These are phyloP conservation scores for Lathronympha strigana DNA, from an alignment of 2,888 invertebrate genomes.

Conservation along the genomic window DNA sequence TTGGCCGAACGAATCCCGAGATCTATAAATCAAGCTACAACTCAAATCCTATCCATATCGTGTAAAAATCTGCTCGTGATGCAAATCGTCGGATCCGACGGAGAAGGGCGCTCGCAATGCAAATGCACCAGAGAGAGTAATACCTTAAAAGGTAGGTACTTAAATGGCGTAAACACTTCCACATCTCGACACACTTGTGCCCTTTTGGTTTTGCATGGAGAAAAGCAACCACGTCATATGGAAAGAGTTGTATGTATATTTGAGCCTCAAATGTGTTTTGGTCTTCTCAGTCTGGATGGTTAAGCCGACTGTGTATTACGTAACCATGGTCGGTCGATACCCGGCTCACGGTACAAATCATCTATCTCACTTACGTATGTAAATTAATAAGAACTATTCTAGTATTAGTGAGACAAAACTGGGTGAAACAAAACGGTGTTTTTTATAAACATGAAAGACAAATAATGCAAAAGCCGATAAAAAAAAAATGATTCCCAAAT, in stretches of 20 bases:
- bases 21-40: constrained; percentile 14
- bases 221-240: constrained; percentile 1
- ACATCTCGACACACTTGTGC: background rate
- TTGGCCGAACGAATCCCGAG: background rate
- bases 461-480: too few species aligned
- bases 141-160: background rate
- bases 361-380: background rate
- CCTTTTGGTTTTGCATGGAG: background rate
- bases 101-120: constrained; percentile 26
- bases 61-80: constrained; percentile 16
- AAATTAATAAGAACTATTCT: background rate
- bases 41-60: constrained; percentile 10
- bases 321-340: constrained; percentile 18
- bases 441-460: too few species aligned
- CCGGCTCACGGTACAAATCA: constrained; percentile 21
- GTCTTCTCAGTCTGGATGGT: background rate
- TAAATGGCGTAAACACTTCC: background rate
- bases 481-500: too few species aligned
- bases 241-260: constrained; percentile 16
- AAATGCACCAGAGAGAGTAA: constrained; percentile 23
- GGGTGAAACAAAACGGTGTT: too few species aligned
- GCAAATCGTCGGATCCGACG: constrained; percentile 24
- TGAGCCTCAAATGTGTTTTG: background rate
- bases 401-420: too few species aligned
- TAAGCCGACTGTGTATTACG: constrained; percentile 18